Conservation (phyloP, 2,888 invertebrate species). For the Nomada ferruginata region DNA sequence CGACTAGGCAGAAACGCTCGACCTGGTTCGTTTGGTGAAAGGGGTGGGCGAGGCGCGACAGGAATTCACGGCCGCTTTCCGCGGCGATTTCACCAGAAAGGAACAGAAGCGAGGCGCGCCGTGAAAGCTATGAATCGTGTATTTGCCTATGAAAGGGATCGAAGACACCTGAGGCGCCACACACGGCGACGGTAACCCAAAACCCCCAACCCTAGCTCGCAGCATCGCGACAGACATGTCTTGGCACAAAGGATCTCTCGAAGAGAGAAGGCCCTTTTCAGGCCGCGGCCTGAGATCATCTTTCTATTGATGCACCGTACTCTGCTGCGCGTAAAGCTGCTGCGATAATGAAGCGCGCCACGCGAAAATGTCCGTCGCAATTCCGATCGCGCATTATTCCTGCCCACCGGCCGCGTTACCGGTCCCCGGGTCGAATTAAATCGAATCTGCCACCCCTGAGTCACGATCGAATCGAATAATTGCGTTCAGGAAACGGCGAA, state of each 20-base stretch:
- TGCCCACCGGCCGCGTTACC: background rate
- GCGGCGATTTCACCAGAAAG: slow-evolving; percentile 31
- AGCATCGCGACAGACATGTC: slow-evolving; percentile 80
- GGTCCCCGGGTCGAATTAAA: background rate
- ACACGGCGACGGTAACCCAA: slow-evolving; percentile 82
- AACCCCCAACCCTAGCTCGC: slow-evolving; percentile 70
- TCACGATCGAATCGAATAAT: background rate
- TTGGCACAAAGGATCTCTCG: slow-evolving; percentile 74
- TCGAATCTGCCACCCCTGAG: background rate
- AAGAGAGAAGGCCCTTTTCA: slow-evolving; percentile 67
- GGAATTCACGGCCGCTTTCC: slow-evolving; percentile 40
- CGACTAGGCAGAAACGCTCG: background rate
- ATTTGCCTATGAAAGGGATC: slow-evolving; percentile 81
- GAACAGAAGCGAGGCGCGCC: slow-evolving; percentile 26
- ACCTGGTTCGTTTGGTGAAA: background rate
- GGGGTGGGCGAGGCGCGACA: background rate
- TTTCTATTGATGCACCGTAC: slow-evolving; percentile 79
- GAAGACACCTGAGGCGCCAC: slow-evolving; percentile 83
- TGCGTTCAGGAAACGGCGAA: no score
- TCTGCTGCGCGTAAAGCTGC: slow-evolving; percentile 59
- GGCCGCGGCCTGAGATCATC: slow-evolving; percentile 75
- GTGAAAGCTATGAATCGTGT: slow-evolving; percentile 74
- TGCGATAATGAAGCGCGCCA: slow-evolving; percentile 60
- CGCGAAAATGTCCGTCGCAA: slow-evolving; percentile 46
- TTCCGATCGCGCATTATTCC: slow-evolving; percentile 29